Evolutionary conservation across 1,140 invertebrate genomes (phyloP), one percentile per base, ranked within the genome.

Genomic region (Mylabris phalerata): DNA sequence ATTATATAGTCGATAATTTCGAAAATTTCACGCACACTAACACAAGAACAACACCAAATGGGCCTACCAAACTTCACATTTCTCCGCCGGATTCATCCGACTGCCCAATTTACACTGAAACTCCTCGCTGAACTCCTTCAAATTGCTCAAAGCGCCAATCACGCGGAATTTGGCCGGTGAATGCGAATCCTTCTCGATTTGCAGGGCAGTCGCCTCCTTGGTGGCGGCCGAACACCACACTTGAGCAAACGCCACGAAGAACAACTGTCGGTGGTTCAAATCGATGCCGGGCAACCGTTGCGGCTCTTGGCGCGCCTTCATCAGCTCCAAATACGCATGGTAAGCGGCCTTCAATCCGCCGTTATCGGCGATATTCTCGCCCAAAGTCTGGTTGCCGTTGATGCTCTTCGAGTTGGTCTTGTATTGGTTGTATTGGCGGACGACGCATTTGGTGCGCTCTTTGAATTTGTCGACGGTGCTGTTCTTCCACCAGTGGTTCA

Each of bases 401-500:
- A 91, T 71, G 52, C 77, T 76, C 63, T 86, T 82, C 42, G 80
- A 82, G 32, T 86, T 83, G 26, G 89, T 76, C 59, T 79, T 75
- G 68, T 87, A 94, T 6, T 75, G 78, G 39, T 65, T 85, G 71
- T 98, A 98, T 73, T 99, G 96, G 43, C 93, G 82, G 9, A 92
- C 84, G 52, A 98, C 88, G 70, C 97, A 99, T 65, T 94, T 82
- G 0, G 93, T 88, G 62, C 90, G 82, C 45, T 88, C 80, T 67
- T 95, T 92, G 71, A 99, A 99, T 25, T 82, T 85, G 0, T 84
- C 82, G 52, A 95, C 93, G 0, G 95, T 98, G 7, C 85, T 84
- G 65, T 96, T 91, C 59, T 96, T 92, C 97, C 96, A 99, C 97
- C 97, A 99, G 57, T 93, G 89, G 70, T 95, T 85, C 52, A 99